These are phyloP conservation scores for Calyptomena viridis DNA, from an alignment of 2,113 vertebrate genomes.

Conservation along the genomic window DNA sequence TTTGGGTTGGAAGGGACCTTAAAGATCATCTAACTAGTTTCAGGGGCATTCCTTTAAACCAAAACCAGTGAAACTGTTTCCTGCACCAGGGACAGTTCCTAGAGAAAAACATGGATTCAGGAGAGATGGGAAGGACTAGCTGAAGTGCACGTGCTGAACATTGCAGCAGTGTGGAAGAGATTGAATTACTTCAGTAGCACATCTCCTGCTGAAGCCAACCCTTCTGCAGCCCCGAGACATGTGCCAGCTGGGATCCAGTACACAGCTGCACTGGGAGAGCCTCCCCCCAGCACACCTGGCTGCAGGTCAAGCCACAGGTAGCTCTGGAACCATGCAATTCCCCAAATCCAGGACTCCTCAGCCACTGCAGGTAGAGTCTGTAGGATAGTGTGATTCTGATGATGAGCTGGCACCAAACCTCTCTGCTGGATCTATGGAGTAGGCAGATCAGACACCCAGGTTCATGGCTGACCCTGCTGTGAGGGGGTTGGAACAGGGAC, in stretches of 20 bases:
- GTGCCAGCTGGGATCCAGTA: neutral
- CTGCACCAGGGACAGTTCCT: neutral
- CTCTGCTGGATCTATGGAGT: neutral
- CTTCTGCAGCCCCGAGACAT: neutral
- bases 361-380: neutral
- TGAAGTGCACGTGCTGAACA: neutral
- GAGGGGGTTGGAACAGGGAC: neutral
- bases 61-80: neutral
- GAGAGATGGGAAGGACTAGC: neutral
- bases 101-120: neutral
- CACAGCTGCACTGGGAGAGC: neutral
- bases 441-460: neutral
- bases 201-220: neutral
- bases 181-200: neutral
- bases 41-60: neutral
- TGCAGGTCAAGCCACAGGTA: neutral
- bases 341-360: neutral
- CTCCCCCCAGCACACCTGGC: neutral
- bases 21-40: neutral
- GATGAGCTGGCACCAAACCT: neutral
- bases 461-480: neutral
- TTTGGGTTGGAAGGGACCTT: neutral
- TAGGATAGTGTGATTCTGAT: rapidly evolving
- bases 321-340: neutral
- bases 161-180: neutral